A percentile compares a stretch with the other conserved stretches of the same genome.
phyloP scores from a whole-genome alignment of 2,888 invertebrate species.

The Drosophila meridionalis region DNA sequence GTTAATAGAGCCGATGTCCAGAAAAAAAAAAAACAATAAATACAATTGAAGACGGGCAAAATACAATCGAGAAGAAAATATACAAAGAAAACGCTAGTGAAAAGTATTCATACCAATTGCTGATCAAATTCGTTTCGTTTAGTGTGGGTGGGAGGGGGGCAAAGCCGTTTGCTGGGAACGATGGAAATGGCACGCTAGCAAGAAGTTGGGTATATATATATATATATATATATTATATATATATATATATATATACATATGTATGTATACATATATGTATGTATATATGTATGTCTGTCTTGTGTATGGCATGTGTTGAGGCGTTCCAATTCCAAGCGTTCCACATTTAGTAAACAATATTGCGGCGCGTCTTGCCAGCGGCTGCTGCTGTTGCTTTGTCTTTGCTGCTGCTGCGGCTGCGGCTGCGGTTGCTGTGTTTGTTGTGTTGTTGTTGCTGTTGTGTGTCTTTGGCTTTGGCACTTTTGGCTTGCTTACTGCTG shows the following conservation, averaged over 20 bases:
- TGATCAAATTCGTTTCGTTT: conserved; percentile 36
- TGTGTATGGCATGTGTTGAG: conserved; percentile 31
- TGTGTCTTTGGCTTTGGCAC: conserved; percentile 76
- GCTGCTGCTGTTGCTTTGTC: conserved; percentile 53
- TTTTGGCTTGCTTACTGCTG: conserved; percentile 67
- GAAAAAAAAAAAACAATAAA: not conserved
- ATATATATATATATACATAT: not conserved
- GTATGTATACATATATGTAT: not conserved
- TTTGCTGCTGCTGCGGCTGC: conserved; percentile 77
- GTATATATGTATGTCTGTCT: not conserved
- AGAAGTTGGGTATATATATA: not conserved
- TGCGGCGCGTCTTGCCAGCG: conserved; percentile 73
- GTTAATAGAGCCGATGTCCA: conserved; percentile 32
- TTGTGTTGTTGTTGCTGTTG: conserved; percentile 49
- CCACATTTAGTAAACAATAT: conserved; percentile 77
- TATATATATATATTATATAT: not conserved
- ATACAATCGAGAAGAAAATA: conserved; percentile 6
- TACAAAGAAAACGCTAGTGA: not conserved
- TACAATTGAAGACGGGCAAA: not conserved
- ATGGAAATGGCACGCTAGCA: conserved; percentile 27
- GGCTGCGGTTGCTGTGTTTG: conserved; percentile 45
- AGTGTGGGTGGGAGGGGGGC: not conserved
- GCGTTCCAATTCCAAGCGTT: conserved; percentile 42
- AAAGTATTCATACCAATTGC: conserved; percentile 57
- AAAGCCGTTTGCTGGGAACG: conserved; percentile 30